Percentiles rank a stretch among this genome's conserved stretches.
phyloP scores from a whole-genome alignment of 2,888 invertebrate species.

The Tetranychus truncatus region DNA sequence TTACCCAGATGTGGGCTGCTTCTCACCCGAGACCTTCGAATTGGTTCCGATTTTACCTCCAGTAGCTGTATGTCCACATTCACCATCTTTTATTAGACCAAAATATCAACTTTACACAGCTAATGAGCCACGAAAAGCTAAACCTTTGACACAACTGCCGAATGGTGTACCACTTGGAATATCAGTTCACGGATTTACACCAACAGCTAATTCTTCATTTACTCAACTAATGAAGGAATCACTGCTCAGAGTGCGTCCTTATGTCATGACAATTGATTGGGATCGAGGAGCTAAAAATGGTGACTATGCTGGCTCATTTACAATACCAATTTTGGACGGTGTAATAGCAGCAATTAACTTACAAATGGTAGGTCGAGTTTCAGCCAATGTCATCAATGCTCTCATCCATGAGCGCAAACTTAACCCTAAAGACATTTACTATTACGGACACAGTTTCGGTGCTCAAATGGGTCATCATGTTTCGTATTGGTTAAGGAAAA shows the following conservation, averaged over 20 bases:
- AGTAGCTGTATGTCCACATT: not conserved
- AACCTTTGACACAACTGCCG: not conserved
- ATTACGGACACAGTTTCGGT: constrained; percentile 4
- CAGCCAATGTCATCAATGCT: not conserved
- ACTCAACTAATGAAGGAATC: constrained; percentile 7
- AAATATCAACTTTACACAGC: not conserved
- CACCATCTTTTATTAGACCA: not conserved
- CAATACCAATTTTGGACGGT: not conserved
- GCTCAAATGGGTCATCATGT: constrained; percentile 7
- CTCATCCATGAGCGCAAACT: not conserved
- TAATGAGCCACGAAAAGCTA: not conserved
- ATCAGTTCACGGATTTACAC: not conserved
- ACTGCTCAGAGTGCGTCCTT: not conserved
- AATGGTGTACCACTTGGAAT: not conserved
- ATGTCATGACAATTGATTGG: not conserved
- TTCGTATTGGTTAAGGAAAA: not conserved
- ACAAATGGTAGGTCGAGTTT: not conserved
- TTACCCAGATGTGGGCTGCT: not conserved
- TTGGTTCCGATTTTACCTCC: constrained; percentile 4
- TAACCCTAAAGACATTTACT: not conserved
- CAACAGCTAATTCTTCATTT: not conserved
- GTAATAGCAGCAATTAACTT: not conserved
- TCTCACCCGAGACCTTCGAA: not conserved
- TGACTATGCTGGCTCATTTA: not conserved
- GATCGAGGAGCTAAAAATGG: constrained; percentile 9